Evolutionary conservation across 1,140 invertebrate species (phyloP), one percentile per base, ranked within the genome.

Genomic region (Drosophila lowei): DNA sequence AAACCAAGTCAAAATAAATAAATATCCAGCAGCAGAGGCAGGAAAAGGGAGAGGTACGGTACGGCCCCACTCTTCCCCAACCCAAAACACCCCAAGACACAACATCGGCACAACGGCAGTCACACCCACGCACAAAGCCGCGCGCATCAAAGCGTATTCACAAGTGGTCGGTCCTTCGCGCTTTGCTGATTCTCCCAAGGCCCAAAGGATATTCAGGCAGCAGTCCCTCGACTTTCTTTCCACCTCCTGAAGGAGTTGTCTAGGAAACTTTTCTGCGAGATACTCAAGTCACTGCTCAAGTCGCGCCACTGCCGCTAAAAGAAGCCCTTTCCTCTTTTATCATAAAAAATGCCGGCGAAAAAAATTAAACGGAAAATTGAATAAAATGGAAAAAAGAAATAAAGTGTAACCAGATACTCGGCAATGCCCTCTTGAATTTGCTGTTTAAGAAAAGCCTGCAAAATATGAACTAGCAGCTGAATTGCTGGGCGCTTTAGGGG

Each of bases 61-160:
- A 77, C 61, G 59, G 49, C 41, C 67, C 38, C 49, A 55, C 21
- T 44, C 18, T 25, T 28, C 38, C 23, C 18, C 48, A 1, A 13
- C 49, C 23, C 23, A 0, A 25, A 25, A 4, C 5, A 3, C 23
- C 23, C 8, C 42, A 8, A 1, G 1, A 18, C 9, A n/a, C 15
- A 18, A 18, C 46, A 43, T 48, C 42, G 65, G 4, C 23, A 41
- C 54, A 52, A 18, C 44, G 56, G 78, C 85, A 89, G 68, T 84
- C 73, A 85, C 76, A 89, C 67, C 70, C 67, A 63, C 80, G 77
- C 80, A 77, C 73, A 78, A 80, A 78, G 79, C 76, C 72, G 83
- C 65, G 81, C 86, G 78, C 86, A 90, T 89, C 86, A 89, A 89
- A 89, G 86, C 86, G 86, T 90, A 86, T 89, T 89, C 80, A 89